phyloP scores from a whole-genome alignment of 2,113 vertebrate genomes.

The Talpa occidentalis region DNA sequence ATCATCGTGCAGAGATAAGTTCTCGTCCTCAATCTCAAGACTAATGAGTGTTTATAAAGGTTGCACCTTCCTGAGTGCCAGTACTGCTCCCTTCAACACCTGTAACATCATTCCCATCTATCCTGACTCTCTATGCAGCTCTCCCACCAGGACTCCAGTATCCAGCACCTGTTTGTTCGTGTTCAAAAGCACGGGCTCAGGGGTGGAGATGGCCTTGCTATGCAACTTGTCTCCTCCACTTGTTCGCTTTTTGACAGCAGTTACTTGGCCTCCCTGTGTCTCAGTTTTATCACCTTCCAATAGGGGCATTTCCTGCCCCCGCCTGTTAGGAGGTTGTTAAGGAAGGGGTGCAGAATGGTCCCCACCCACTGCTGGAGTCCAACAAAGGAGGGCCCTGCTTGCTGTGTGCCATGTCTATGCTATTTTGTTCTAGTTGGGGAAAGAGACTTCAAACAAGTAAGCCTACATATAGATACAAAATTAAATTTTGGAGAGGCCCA shows the following conservation, averaged over 20 bases:
- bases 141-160: not conserved
- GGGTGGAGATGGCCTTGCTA: not conserved
- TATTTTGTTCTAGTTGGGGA: not conserved
- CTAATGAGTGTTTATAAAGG: not conserved
- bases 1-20: not conserved
- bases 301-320: not conserved
- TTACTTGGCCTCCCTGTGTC: not conserved
- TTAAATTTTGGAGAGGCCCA: not conserved
- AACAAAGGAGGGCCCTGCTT: not conserved
- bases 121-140: fast-evolving
- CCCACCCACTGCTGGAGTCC: not conserved
- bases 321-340: not conserved
- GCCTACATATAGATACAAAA: not conserved
- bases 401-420: too few relatives aligned
- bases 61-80: not conserved
- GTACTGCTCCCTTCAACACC: not conserved
- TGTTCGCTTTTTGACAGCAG: not conserved
- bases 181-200: not conserved
- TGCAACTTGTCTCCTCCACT: not conserved
- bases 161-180: not conserved
- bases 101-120: not conserved
- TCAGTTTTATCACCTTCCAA: not conserved
- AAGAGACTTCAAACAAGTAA: not conserved
- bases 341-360: not conserved
- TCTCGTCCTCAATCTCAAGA: not conserved